Conservation (phyloP, 2,113 vertebrate genomes). For the Haemorhous mexicanus region DNA sequence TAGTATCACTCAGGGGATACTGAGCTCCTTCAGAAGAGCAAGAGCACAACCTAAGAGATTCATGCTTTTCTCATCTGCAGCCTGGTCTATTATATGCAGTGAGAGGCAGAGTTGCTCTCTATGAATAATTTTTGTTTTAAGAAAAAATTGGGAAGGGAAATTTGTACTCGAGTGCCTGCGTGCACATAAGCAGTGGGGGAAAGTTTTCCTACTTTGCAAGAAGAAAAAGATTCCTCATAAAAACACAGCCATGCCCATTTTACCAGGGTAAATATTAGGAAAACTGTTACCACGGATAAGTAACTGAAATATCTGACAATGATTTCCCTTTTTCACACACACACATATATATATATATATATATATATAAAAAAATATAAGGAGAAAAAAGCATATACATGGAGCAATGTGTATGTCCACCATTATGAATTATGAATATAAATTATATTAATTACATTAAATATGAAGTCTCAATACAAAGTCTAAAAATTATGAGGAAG, state of each 20-base stretch:
- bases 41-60: background rate
- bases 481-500: background rate
- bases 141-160: background rate
- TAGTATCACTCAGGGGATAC: background rate
- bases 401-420: background rate
- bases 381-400: background rate
- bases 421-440: background rate
- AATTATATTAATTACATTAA: background rate
- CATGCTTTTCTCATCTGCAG: background rate
- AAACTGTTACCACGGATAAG: background rate
- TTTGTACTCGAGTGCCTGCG: background rate
- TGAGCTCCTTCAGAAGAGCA: background rate
- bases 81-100: background rate
- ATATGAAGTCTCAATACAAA: background rate
- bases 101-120: background rate
- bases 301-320: background rate
- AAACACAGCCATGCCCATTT: background rate
- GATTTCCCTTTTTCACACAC: background rate
- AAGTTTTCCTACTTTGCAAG: background rate
- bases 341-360: background rate
- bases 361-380: background rate
- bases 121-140: background rate
- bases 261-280: background rate
- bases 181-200: background rate
- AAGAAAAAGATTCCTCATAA: background rate